phyloP scores from a whole-genome alignment of 2,113 vertebrate species.

The Cyprinus carpio region DNA sequence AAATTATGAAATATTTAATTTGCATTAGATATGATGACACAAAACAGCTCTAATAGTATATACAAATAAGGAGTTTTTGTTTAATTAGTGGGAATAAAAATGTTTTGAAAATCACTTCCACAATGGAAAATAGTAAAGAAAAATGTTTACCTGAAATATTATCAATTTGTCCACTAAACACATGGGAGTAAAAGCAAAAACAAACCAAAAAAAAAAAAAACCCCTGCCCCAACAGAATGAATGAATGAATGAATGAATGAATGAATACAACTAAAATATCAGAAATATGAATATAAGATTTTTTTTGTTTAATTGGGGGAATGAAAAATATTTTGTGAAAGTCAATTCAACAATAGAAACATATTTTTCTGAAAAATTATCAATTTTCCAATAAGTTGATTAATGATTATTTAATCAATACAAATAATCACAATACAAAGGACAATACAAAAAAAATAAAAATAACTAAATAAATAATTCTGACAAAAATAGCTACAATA shows the following conservation, averaged over 20 bases:
- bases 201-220: too few species aligned
- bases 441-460: too few species aligned
- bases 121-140: background rate
- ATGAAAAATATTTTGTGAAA: background rate
- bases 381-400: too few species aligned
- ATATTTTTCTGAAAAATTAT: too few species aligned
- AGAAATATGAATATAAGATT: background rate
- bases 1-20: background rate
- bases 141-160: background rate
- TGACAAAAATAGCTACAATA: too few species aligned
- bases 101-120: background rate
- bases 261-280: too few species aligned
- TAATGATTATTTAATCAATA: too few species aligned
- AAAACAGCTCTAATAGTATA: background rate
- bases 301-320: background rate
- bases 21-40: background rate
- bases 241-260: too few species aligned
- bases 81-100: background rate
- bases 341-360: background rate
- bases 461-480: too few species aligned
- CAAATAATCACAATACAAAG: too few species aligned
- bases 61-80: background rate
- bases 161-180: background rate
- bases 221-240: too few species aligned
- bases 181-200: too few species aligned